Evolutionary conservation across 2,797 vertebrate species (phyloP).

Genomic region (Mallotus villosus): DNA sequence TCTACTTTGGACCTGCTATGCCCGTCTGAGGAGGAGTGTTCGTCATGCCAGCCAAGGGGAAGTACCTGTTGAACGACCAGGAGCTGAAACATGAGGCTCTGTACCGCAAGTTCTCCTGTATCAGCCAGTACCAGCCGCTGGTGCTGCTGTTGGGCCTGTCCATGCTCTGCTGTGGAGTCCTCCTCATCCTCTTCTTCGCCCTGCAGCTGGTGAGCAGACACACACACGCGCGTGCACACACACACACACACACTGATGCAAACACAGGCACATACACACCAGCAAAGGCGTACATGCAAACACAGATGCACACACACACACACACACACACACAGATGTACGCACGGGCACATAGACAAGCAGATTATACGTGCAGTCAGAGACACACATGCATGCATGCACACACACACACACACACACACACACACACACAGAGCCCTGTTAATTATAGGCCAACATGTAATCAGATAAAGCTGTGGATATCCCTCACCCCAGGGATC

Average conservation of each 20-base stretch:
- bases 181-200: slow-evolving; percentile 80
- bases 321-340: too few species aligned
- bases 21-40: slow-evolving; percentile 45
- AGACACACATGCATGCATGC: background rate
- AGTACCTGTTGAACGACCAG: slow-evolving; percentile 90
- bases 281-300: background rate
- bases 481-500: background rate
- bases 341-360: background rate
- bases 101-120: slow-evolving; percentile 90
- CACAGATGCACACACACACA: background rate
- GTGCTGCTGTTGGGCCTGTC: slow-evolving; percentile 86
- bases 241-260: background rate
- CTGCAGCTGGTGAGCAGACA: slow-evolving; percentile 76
- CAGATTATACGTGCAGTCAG: background rate
- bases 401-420: background rate
- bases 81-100: slow-evolving; percentile 83
- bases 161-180: slow-evolving; percentile 72
- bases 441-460: slow-evolving; percentile 4
- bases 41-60: slow-evolving; percentile 93
- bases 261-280: background rate
- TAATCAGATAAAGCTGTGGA: slow-evolving; percentile 8
- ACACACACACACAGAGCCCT: background rate
- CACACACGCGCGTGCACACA: background rate
- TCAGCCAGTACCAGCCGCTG: slow-evolving; percentile 89
- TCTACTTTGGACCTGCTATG: slow-evolving; percentile 44